phyloP scores from a whole-genome alignment of 2,113 vertebrate genomes.

The Mirza zaza region DNA sequence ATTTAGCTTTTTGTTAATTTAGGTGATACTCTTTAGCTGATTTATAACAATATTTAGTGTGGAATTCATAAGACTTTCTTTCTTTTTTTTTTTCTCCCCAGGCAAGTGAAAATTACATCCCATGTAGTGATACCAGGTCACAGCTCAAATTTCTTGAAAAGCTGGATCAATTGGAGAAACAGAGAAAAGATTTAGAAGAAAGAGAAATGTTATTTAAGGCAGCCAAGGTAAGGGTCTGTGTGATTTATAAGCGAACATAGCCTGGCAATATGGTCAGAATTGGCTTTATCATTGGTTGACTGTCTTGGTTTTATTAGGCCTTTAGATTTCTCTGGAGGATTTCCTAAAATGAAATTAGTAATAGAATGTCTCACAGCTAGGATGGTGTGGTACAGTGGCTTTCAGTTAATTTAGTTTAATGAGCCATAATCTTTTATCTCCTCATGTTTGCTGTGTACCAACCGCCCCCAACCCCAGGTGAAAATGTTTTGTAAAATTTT shows the following conservation, averaged over 20 bases:
- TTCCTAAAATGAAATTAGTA: constrained; percentile 40
- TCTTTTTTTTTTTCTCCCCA: constrained; percentile 68
- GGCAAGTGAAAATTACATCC: constrained; percentile 86
- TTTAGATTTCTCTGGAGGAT: constrained; percentile 52
- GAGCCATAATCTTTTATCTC: constrained; percentile 43
- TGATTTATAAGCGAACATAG: neutral
- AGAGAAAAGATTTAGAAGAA: constrained; percentile 90
- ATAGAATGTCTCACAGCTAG: neutral
- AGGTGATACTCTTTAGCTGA: neutral
- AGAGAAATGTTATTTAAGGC: constrained; percentile 89
- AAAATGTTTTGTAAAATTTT: neutral
- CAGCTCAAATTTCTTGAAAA: constrained; percentile 95
- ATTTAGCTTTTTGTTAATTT: neutral
- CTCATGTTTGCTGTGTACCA: neutral
- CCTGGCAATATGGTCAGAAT: neutral
- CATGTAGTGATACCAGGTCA: constrained; percentile 90
- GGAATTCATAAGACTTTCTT: constrained; percentile 18
- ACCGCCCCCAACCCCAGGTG: neutral
- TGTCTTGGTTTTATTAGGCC: constrained; percentile 40
- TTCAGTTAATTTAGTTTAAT: constrained; percentile 43
- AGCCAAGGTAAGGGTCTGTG: constrained; percentile 87
- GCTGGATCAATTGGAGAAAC: constrained; percentile 91
- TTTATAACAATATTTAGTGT: neutral
- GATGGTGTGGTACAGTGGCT: neutral
- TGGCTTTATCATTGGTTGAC: neutral